Base-by-base conservation (phyloP, 64 coral and sea anemone species). In the Montipora cactus region DNA sequence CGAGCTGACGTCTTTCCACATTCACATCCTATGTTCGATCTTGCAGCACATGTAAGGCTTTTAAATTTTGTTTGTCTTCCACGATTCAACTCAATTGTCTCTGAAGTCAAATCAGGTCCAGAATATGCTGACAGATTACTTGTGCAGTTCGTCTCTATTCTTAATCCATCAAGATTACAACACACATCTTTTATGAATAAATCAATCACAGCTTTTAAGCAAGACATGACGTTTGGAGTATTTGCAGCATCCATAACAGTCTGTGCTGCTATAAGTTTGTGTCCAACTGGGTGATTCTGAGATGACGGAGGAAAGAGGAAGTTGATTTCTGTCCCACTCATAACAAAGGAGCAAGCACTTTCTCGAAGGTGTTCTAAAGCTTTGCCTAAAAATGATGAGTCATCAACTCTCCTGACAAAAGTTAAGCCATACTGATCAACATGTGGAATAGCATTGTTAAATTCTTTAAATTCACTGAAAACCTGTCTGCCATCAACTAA, bases 221-320 rank as follows among this genome's bases (percentile, higher is more conserved):
- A 83, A 75, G 61, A 3, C 44, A n/a, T 76, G 1, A 89, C 7
- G 59, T 64, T 49, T 44, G 16, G 59, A 59, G 72, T 11, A 44
- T 44, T 77, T 78, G 45, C 7, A 23, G 45, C n/a, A 44, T 85
- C 73, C 18, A 44, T 5, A 4, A 71, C 21, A 71, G 46, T 86
- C 14, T 50, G 45, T 8, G 76, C 76, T 48, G 75, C 70, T 68
- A 83, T 15, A 70, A 95, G 77, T 67, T 88, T 90, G 21, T 98
- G 92, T 53, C 83, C 62, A 12, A 89, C 74, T 20, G 89, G 96
- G 50, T 98, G 71, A 70, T 23, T 67, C n/a, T 75, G 20, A 25
- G 79, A 83, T 6, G 89, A 83, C 19, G 82, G 55, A 78, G 96
- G 93, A 18, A 98, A 14, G 22, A 85, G 89, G 69, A 79, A 94